phyloP scores from a whole-genome alignment of 1,140 invertebrate species.

The Zaprionus lachaisei region DNA sequence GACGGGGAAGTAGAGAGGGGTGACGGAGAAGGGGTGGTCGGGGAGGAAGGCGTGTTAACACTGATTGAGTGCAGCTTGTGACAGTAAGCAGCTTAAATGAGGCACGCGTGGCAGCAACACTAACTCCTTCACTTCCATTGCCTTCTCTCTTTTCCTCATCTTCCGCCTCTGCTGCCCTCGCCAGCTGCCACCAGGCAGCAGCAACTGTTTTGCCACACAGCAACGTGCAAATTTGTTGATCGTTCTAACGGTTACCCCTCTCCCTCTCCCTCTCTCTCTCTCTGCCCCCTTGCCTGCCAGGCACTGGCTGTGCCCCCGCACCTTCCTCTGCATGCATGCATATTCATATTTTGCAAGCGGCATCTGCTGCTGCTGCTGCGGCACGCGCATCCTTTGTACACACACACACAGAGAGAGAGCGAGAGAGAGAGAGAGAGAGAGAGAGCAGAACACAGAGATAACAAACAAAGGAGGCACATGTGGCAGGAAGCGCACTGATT shows the following conservation, averaged over 20 bases:
- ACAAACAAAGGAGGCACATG: constrained; percentile 51
- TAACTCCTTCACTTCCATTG: not conserved
- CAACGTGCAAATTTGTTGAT: constrained; percentile 7
- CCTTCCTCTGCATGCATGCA: constrained; percentile 16
- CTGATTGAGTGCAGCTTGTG: constrained; percentile 74
- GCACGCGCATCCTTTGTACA: constrained; percentile 75
- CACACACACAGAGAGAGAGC: constrained; percentile 20
- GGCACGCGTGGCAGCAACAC: constrained; percentile 33
- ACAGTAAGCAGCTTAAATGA: constrained; percentile 56
- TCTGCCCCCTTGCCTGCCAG: not conserved
- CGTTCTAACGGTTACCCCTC: not conserved
- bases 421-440: not conserved
- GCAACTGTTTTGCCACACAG: constrained; percentile 1
- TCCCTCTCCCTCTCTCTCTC: not conserved
- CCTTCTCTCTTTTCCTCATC: not conserved
- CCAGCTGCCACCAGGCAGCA: not conserved
- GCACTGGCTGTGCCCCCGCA: not conserved
- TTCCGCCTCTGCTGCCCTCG: not conserved
- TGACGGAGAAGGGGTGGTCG: no score
- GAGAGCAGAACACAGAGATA: not conserved
- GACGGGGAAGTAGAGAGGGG: not conserved
- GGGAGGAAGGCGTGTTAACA: constrained; percentile 25
- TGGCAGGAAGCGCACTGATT: constrained; percentile 80
- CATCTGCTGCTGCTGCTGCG: constrained; percentile 66
- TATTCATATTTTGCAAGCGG: constrained; percentile 29